Conservation (phyloP, 2,113 vertebrate genomes). For the Tyto alba region DNA sequence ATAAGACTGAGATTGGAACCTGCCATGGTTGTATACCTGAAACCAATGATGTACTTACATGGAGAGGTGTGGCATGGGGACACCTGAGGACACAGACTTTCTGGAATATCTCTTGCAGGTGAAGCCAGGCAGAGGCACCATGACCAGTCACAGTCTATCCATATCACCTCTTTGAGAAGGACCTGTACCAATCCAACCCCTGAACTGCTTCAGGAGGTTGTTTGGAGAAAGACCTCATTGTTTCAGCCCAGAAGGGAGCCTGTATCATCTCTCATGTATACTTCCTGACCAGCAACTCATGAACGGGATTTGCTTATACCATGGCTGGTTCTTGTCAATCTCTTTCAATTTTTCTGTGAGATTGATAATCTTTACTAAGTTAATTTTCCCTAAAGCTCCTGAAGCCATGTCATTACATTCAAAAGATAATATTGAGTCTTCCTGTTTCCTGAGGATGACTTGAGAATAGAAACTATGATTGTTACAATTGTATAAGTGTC, state of each 20-base stretch:
- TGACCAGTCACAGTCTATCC: fast-evolving
- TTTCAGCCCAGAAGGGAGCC: neutral
- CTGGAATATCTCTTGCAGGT: neutral
- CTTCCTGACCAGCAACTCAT: neutral
- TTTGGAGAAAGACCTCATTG: neutral
- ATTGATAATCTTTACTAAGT: neutral
- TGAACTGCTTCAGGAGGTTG: neutral
- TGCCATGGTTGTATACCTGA: neutral
- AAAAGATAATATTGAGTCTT: neutral
- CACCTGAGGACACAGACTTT: neutral
- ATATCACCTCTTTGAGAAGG: neutral
- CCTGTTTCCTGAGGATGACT: neutral
- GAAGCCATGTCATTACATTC: neutral
- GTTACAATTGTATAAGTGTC: neutral
- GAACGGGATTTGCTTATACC: neutral
- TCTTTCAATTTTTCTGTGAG: neutral
- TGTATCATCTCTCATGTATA: neutral
- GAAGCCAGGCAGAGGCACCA: neutral
- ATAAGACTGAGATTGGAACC: neutral
- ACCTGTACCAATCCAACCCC: neutral
- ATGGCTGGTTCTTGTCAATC: neutral
- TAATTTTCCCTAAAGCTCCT: neutral
- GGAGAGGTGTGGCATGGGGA: neutral
- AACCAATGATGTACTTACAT: neutral
- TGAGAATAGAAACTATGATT: neutral